These are phyloP conservation scores for Entelurus aequoreus DNA, from an alignment of 2,113 vertebrate genomes.

Conservation along the genomic window DNA sequence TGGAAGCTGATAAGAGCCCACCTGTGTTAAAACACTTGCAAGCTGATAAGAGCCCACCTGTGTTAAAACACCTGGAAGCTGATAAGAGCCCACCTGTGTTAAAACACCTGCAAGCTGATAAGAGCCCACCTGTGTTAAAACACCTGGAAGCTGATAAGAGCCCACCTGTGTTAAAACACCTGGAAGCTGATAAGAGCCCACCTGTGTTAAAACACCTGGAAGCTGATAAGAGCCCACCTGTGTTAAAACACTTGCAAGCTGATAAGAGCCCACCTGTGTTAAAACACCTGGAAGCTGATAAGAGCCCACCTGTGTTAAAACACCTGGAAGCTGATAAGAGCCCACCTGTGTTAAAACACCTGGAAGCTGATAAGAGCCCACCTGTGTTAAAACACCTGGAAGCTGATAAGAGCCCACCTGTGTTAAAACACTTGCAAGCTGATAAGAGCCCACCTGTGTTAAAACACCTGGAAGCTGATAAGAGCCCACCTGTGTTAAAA, in stretches of 20 bases:
- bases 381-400: neutral
- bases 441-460: constrained; percentile 10
- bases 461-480: constrained; percentile 11
- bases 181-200: constrained; percentile 14
- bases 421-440: constrained; percentile 2
- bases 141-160: constrained; percentile 16
- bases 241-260: constrained; percentile 2
- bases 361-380: constrained; percentile 14
- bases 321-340: constrained; percentile 16
- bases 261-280: constrained; percentile 10
- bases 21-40: neutral
- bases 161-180: neutral
- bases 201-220: neutral
- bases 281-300: constrained; percentile 11
- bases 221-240: constrained; percentile 16
- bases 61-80: constrained; percentile 2
- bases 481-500: neutral
- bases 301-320: neutral
- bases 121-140: neutral
- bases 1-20: constrained; percentile 14
- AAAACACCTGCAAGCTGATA: constrained; percentile 11
- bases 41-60: constrained; percentile 16
- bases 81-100: constrained; percentile 10
- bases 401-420: constrained; percentile 16
- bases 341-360: neutral